Conservation (phyloP, 2,797 vertebrate species). For the Florisuga fusca region DNA sequence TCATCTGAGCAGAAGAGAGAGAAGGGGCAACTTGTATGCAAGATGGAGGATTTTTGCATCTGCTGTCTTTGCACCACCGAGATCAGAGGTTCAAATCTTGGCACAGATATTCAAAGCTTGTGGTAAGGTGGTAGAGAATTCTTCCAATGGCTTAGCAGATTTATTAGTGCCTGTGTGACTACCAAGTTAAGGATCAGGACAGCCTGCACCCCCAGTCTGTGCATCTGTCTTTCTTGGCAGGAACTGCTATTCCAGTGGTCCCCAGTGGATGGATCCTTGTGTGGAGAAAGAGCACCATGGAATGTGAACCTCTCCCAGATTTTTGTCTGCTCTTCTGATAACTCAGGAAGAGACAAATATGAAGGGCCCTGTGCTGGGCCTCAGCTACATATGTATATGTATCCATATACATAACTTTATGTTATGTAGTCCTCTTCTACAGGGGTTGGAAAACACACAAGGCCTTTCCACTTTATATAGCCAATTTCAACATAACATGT, state of each 20-base stretch:
- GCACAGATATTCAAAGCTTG: background rate
- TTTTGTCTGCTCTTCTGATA: background rate
- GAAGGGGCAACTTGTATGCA: background rate
- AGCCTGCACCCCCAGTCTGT: background rate
- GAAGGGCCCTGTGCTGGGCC: background rate
- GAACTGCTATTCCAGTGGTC: background rate
- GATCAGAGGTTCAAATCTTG: background rate
- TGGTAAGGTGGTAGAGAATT: background rate
- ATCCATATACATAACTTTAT: no score
- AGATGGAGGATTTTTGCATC: background rate
- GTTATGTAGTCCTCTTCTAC: no score
- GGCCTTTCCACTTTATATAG: background rate
- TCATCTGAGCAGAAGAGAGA: background rate
- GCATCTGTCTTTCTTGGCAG: background rate
- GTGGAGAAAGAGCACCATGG: background rate
- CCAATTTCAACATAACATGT: conserved; percentile 12
- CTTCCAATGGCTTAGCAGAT: background rate
- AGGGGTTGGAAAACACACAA: background rate
- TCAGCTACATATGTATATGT: no score
- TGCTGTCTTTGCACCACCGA: background rate
- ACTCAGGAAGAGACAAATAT: background rate
- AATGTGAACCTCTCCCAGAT: background rate
- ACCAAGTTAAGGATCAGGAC: background rate
- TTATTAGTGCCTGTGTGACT: background rate
- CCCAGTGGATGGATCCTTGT: background rate